A percentile compares a stretch with the other conserved stretches of the same genome.
Evolutionary conservation across 2,888 invertebrate species (phyloP).

Genomic region (Notocelia uddmanniana): DNA sequence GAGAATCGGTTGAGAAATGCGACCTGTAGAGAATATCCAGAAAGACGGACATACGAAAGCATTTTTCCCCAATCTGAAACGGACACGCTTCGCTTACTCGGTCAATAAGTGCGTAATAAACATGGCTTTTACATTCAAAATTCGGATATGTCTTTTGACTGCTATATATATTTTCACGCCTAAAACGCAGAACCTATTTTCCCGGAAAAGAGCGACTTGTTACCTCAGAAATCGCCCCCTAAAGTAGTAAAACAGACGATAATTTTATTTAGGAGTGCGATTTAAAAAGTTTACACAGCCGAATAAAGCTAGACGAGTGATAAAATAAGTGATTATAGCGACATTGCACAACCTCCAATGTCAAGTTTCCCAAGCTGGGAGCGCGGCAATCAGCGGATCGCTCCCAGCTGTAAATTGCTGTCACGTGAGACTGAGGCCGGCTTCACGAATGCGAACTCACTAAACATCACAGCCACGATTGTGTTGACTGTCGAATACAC

Average conservation of each 20-base stretch:
- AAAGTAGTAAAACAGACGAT: not conserved
- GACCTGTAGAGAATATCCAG: no score
- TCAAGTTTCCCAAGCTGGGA: conserved; percentile 44
- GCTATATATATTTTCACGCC: no score
- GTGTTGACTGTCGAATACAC: not conserved
- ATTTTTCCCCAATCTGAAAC: no score
- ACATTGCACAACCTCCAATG: conserved; percentile 43
- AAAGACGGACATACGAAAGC: no score
- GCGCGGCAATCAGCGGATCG: conserved; percentile 42
- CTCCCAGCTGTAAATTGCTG: conserved; percentile 43
- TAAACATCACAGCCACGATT: conserved; percentile 1
- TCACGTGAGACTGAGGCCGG: conserved; percentile 35
- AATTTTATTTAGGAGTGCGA: not conserved
- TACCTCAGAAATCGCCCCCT: not conserved
- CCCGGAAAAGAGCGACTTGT: not conserved
- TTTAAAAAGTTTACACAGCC: not conserved
- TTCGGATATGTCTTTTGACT: no score
- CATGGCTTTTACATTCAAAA: no score
- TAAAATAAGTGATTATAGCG: conserved; percentile 18
- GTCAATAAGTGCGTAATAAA: no score
- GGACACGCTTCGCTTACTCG: no score
- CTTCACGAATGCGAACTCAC: conserved; percentile 19
- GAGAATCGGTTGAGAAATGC: no score
- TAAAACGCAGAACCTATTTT: no score
- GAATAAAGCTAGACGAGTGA: not conserved